Evolutionary conservation across 2,888 invertebrate genomes (phyloP).

Genomic region (Hypercompe scribonia): DNA sequence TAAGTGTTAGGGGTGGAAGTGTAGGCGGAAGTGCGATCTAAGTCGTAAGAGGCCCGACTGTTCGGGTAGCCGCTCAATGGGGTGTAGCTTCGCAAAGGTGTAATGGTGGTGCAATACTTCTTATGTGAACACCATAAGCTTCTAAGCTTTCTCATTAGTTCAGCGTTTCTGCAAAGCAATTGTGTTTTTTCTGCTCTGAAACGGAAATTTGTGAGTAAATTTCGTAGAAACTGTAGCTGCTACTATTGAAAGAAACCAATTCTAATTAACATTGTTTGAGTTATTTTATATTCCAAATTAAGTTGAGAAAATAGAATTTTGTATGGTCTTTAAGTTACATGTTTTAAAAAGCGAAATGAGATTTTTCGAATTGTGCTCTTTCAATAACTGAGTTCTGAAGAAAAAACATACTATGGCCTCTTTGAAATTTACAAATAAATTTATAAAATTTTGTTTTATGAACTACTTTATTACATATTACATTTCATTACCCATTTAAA

Average conservation of each 20-base stretch:
- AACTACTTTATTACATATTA: constrained; percentile 67
- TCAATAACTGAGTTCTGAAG: background rate
- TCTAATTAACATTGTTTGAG: background rate
- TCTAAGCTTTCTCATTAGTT: constrained; percentile 87
- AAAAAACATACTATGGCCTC: background rate
- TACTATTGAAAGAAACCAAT: background rate
- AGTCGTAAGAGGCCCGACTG: constrained; percentile 76
- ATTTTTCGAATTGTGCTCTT: background rate
- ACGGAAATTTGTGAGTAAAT: constrained; percentile 63
- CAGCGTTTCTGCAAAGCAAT: constrained; percentile 87
- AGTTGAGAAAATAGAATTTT: background rate
- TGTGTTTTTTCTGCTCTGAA: constrained; percentile 88
- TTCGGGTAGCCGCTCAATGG: constrained; percentile 81
- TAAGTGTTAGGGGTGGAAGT: constrained; percentile 77
- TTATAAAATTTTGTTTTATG: constrained; percentile 21
- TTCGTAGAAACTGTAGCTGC: constrained; percentile 23
- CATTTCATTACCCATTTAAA: constrained; percentile 73
- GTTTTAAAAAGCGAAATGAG: background rate
- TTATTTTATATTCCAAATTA: background rate
- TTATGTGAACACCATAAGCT: constrained; percentile 88
- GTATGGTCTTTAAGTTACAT: background rate
- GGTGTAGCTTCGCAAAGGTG: constrained; percentile 74
- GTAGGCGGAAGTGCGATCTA: constrained; percentile 81
- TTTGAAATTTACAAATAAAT: background rate
- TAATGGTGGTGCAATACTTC: constrained; percentile 83